Percentiles rank a stretch among this genome's conserved stretches.
These are phyloP conservation scores for Tuberolachnus salignus DNA, from an alignment of 2,888 invertebrate species.

Conservation along the genomic window DNA sequence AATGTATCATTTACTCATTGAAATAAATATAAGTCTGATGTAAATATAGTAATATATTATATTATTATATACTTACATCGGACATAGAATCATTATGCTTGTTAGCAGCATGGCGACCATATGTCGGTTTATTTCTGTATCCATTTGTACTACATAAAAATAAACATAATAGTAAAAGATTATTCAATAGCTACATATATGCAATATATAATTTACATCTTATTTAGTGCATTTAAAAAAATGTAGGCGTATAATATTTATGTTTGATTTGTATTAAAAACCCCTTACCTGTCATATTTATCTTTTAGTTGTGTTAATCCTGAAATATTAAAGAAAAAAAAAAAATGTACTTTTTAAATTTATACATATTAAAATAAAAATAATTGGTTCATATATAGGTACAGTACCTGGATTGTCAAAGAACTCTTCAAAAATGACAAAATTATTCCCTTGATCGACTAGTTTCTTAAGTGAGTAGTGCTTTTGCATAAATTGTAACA, in stretches of 20 bases:
- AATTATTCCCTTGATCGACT: conserved; percentile 85
- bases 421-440: conserved; percentile 83
- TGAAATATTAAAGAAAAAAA: conserved; percentile 15
- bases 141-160: conserved; percentile 32
- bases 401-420: conserved; percentile 63
- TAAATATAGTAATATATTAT: too few species aligned
- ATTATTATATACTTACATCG: conserved; percentile 30
- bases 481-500: conserved; percentile 81
- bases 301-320: conserved; percentile 44
- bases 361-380: not conserved
- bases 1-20: too few species aligned
- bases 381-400: not conserved
- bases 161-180: not conserved
- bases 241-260: not conserved
- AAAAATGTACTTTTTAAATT: too few species aligned
- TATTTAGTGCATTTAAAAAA: conserved; percentile 2
- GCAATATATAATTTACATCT: not conserved
- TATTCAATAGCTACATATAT: not conserved
- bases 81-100: conserved; percentile 47
- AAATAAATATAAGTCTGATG: too few species aligned
- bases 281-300: conserved; percentile 39
- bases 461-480: conserved; percentile 75
- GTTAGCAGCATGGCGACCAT: conserved; percentile 51
- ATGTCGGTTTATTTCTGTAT: conserved; percentile 36
- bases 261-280: not conserved